Evolutionary conservation across 2,888 invertebrate genomes (phyloP).

Genomic region (Diloba caeruleocephala): DNA sequence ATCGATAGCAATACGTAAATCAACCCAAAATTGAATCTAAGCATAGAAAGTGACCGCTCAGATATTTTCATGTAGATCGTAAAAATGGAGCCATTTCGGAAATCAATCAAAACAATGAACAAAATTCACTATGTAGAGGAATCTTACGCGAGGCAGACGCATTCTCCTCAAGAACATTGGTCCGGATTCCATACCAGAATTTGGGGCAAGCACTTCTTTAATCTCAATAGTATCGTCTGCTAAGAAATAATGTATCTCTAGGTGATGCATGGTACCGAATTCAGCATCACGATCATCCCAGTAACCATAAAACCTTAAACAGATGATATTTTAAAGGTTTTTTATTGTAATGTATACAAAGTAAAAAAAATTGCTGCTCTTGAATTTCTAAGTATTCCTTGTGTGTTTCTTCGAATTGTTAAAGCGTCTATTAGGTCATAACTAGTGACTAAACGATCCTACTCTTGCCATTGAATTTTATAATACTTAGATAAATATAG

Average conservation of each 20-base stretch:
- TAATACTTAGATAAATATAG: no score
- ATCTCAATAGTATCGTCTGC: constrained; percentile 97
- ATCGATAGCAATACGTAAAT: no score
- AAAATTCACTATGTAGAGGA: not conserved
- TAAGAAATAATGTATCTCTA: constrained; percentile 95
- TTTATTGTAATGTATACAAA: not conserved
- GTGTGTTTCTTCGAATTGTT: no score
- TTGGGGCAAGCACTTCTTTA: constrained; percentile 91
- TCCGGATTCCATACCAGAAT: constrained; percentile 92
- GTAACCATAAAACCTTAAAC: constrained; percentile 93
- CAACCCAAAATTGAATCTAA: no score
- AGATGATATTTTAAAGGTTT: not conserved
- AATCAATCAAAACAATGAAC: not conserved
- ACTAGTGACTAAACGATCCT: no score
- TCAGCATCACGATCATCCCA: constrained; percentile 96
- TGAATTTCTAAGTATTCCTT: no score
- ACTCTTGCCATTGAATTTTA: no score
- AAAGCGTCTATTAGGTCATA: no score
- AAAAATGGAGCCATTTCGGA: not conserved
- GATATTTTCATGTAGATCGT: no score
- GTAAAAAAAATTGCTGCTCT: no score
- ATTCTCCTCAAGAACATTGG: constrained; percentile 93
- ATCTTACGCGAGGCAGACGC: constrained; percentile 93
- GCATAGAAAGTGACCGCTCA: no score
- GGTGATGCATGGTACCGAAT: constrained; percentile 93